Percentiles rank a stretch among this genome's conserved stretches.
These are phyloP conservation scores for Panurus biarmicus DNA, from an alignment of 2,113 vertebrate genomes.

Conservation along the genomic window DNA sequence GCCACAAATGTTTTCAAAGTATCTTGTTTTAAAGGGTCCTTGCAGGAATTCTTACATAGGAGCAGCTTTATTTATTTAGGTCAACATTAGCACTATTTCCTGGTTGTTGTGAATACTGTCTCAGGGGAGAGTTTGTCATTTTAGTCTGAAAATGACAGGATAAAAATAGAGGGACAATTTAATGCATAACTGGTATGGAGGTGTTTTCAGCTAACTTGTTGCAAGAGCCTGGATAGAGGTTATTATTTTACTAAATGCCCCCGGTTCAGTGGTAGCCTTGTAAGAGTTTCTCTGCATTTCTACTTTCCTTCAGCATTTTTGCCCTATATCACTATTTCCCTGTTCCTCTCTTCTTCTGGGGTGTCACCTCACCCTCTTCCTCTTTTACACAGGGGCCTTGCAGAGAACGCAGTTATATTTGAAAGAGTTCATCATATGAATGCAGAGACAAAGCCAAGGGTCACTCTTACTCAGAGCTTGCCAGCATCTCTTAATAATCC, in stretches of 20 bases:
- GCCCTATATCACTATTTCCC: background rate
- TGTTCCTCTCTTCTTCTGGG: background rate
- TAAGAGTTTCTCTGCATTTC: background rate
- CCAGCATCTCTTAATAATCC: background rate
- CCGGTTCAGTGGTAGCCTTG: background rate
- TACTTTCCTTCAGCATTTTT: background rate
- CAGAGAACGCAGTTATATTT: background rate
- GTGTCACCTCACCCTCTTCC: background rate
- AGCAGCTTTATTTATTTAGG: slow-evolving; percentile 44
- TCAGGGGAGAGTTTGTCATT: slow-evolving; percentile 43
- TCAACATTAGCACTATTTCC: slow-evolving; percentile 41
- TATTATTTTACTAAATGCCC: background rate
- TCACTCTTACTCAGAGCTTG: background rate
- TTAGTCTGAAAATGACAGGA: slow-evolving; percentile 29
- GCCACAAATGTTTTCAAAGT: slow-evolving; percentile 14
- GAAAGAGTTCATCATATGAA: background rate
- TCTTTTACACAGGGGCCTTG: background rate
- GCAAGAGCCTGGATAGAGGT: background rate
- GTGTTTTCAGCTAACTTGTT: background rate
- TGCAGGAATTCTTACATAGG: slow-evolving; percentile 10
- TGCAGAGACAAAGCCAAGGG: background rate
- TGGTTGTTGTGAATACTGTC: slow-evolving; percentile 9
- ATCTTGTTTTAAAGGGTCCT: background rate
- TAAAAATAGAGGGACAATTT: slow-evolving; percentile 15
- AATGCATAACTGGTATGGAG: background rate